Percentiles rank a stretch among this genome's conserved stretches.
Conservation (phyloP, 2,113 vertebrate species). For the Pterocles burchelli region DNA sequence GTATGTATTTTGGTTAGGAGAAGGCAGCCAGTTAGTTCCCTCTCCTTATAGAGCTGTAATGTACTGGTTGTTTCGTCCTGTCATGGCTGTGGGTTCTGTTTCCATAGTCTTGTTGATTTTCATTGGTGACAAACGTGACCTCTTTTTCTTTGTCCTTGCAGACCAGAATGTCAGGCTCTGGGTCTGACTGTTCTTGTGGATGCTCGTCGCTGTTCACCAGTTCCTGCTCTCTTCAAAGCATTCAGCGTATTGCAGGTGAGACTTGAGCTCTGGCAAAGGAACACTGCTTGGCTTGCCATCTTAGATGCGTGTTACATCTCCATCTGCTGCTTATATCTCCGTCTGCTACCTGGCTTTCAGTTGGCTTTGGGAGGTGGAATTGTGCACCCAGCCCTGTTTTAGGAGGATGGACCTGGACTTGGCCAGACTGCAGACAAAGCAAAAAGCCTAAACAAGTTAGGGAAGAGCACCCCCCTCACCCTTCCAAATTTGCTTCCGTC, state of each 20-base stretch:
- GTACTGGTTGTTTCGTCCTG: not conserved
- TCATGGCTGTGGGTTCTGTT: not conserved
- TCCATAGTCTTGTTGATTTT: not conserved
- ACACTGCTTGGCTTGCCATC: not conserved
- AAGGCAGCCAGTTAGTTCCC: not conserved
- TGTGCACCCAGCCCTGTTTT: not conserved
- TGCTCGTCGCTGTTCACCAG: constrained; percentile 77
- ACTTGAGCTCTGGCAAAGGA: not conserved
- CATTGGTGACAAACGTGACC: not conserved
- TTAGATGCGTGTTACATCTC: not conserved
- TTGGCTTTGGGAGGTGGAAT: not conserved
- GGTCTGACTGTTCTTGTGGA: constrained; percentile 86
- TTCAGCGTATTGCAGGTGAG: constrained; percentile 81
- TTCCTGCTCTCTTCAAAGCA: constrained; percentile 76
- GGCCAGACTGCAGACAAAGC: not conserved
- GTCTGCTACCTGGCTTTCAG: not conserved
- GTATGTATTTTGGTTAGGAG: not conserved
- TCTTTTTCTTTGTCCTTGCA: constrained; percentile 55
- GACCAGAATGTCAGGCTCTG: constrained; percentile 74
- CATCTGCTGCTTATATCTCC: not conserved
- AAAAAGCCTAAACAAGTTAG: not conserved
- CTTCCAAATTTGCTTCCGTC: not conserved
- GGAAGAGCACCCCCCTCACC: not conserved
- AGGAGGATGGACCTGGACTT: not conserved
- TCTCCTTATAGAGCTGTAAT: not conserved